Base-by-base conservation (phyloP, 2,797 vertebrate species). In the Tamandua tetradactyla region DNA sequence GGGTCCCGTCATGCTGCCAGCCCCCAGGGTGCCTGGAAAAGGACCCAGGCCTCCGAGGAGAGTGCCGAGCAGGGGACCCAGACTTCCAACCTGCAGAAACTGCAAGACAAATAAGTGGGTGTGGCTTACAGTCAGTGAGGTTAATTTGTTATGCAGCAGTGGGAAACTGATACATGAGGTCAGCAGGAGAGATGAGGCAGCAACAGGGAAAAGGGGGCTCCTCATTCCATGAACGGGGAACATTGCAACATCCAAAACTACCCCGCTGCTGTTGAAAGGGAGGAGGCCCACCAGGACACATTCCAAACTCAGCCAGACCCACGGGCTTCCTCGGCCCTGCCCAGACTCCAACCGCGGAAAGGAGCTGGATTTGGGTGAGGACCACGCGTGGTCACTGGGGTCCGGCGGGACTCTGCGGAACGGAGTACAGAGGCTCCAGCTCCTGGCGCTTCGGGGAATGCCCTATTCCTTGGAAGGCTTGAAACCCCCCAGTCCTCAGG, bases 221-320 rank as follows among this genome's bases (percentile, higher is more conserved):
- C 44, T 37, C 27, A 2, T 7, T 42, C 12, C 3, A 0, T 5
- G 23, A 84, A 57, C 30, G 17, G 13, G 52, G 52, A 55, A 20
- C 52, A 22, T 52, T 17, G 18, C 52, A 55, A 55, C 52, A 20
- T 55, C 52, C 52, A 3, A 18, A 18, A 20, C 47, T 55, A 5
- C 17, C 52, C 52, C 1, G 3, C 17, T 55, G 52, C n/a, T 35
- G 1, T 5, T 6, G 23, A 13, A 10, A 1, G 7, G 11, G 78
- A 17, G 2, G 8, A 15, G 0, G 8, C 20, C 14, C 6, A 0
- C 15, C 17, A 9, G 0, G 2, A 5, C 0, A 23, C 7, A 84
- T 66, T 75, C 44, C 35, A 32, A 74, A 14, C 47, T 47, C 66
- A 71, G 37, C 32, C 30, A 11, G 14, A 8, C 8, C 14, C 7